Evolutionary conservation across 1,140 invertebrate species (phyloP).

Genomic region (Drosophila pachea): DNA sequence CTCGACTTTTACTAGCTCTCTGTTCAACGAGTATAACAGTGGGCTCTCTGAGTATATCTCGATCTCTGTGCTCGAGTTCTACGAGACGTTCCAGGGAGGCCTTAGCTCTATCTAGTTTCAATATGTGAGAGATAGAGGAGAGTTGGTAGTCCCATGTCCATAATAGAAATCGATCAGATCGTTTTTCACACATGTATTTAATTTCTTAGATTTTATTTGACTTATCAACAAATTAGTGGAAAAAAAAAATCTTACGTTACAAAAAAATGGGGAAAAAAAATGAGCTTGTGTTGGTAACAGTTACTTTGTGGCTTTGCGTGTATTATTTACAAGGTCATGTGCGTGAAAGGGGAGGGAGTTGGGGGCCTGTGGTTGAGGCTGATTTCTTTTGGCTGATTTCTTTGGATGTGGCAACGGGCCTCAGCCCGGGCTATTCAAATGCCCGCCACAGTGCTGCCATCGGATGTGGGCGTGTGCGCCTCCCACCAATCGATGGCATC

Average conservation of each 20-base stretch:
- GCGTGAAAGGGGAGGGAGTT: conserved; percentile 11
- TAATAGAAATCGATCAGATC: too few species aligned
- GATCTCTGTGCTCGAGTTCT: too few species aligned
- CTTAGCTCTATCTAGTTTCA: too few species aligned
- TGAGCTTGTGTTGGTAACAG: neutral
- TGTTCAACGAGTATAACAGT: too few species aligned
- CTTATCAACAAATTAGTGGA: conserved; percentile 47
- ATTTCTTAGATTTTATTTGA: conserved; percentile 11
- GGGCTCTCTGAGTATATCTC: too few species aligned
- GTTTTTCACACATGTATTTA: conserved; percentile 4
- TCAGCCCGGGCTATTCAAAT: conserved; percentile 13
- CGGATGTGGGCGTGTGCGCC: conserved; percentile 77
- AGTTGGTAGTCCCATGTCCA: too few species aligned
- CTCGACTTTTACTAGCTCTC: too few species aligned
- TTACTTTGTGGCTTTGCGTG: too few species aligned
- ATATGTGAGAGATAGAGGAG: too few species aligned
- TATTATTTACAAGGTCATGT: too few species aligned
- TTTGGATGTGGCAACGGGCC: neutral
- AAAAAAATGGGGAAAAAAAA: conserved; percentile 26
- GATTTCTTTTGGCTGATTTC: neutral
- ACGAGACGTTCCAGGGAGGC: too few species aligned
- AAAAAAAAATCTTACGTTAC: conserved; percentile 47
- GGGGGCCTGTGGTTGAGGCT: neutral
- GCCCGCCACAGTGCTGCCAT: conserved; percentile 49
- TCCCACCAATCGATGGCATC: conserved; percentile 81